Base-by-base conservation (phyloP, 2,797 vertebrate genomes). In the Siniperca undulata region DNA sequence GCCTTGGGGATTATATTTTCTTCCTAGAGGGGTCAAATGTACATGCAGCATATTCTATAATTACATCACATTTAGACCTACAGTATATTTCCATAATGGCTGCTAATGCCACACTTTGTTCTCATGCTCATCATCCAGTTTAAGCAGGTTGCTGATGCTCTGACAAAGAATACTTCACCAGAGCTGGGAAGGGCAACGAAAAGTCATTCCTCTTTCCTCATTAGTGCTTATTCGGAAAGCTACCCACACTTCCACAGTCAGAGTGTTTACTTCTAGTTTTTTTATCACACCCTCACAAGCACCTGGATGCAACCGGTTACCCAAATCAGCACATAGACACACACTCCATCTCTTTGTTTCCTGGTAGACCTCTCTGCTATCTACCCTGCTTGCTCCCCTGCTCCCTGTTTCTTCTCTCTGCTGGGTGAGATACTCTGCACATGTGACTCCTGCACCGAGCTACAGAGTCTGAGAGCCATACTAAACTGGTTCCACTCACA, bases 71-170 rank as follows among this genome's bases (percentile, higher is more conserved):
- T 75, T 85, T 70, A 80, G 42, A 84, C 42, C 50, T 30, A 46
- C 11, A 42, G 44, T 46, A 74, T 73, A 20, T n/a, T 70, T 64
- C 77, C 56, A 67, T 60, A 79, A 73, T 86, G 61, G 65, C 36
- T 71, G 20, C 42, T 86, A 91, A 91, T 89, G 89, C 85, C 79
- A 88, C 50, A 66, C 65, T 80, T 60, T 40, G 34, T 58, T 48
- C 17, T 67, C 44, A 7, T 44, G 36, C n/a, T 58, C 5, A 0
- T 76, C 14, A 5, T 70, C 22, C 73, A 66, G 78, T 74, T 81
- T 46, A 70, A 82, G 70, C 38, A 69, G 72, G 74, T 40, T 24
- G 66, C 50, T 77, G 73, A 77, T 76, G 38, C 46, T 67, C 40
- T 68, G 64, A 73, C 66, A 59, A 65, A 52, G 20, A 8, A 34